A percentile compares a stretch with the other conserved stretches of the same genome.
Evolutionary conservation across 2,797 vertebrate genomes (phyloP).

Genomic region (Cichlasoma orientale): DNA sequence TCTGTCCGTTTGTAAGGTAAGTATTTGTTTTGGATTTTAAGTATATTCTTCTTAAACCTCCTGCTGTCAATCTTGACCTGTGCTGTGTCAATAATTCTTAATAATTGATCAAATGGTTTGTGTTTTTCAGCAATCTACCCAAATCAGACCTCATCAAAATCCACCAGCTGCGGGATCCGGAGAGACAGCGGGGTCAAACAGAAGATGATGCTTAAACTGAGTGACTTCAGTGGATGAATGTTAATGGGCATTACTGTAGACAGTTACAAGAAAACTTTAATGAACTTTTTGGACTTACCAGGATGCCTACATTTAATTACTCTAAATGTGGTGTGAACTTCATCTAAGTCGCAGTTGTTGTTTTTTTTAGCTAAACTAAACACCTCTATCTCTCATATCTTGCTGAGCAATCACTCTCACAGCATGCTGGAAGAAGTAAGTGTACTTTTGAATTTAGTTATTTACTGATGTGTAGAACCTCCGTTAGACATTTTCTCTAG

Average conservation of each 20-base stretch:
- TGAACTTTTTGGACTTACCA: neutral
- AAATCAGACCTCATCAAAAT: conserved; percentile 57
- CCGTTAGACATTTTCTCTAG: neutral
- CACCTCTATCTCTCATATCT: neutral
- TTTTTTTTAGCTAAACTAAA: neutral
- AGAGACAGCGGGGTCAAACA: neutral
- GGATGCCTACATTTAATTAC: neutral
- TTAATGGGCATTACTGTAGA: neutral
- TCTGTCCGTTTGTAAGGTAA: neutral
- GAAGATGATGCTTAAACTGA: conserved; percentile 1
- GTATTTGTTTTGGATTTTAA: neutral
- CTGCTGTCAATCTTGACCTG: rapidly evolving
- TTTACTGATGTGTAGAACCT: neutral
- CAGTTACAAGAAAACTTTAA: neutral
- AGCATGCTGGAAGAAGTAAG: neutral
- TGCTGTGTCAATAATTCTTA: neutral
- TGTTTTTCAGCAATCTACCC: conserved; percentile 49
- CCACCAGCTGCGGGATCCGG: conserved; percentile 48
- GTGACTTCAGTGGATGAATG: neutral
- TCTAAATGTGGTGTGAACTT: neutral
- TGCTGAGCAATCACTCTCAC: too few species aligned
- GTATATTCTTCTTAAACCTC: neutral
- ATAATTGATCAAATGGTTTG: neutral
- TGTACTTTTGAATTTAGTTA: neutral
- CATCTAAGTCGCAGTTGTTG: neutral